A percentile compares a stretch with the other conserved stretches of the same genome.
phyloP scores from a whole-genome alignment of 2,888 invertebrate species.

The Dicranocentrus wangi region DNA sequence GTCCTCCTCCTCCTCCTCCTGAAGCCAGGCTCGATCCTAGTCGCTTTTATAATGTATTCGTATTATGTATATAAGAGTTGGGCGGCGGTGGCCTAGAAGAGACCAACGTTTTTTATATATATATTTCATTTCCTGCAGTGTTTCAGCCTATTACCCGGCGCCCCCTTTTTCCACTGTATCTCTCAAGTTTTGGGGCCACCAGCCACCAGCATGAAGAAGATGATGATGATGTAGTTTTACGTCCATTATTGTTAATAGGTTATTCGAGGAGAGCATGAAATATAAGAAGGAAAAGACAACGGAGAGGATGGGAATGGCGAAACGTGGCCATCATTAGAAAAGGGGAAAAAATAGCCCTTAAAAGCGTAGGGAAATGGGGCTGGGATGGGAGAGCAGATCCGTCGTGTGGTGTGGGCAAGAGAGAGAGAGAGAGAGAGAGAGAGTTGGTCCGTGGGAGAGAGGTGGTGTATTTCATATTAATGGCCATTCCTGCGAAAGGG shows the following conservation, averaged over 20 bases:
- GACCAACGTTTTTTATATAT: conserved; percentile 38
- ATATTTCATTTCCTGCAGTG: conserved; percentile 55
- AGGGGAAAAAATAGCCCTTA: no score
- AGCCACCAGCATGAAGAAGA: no score
- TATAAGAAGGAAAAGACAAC: conserved; percentile 15
- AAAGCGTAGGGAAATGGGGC: no score
- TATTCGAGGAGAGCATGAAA: conserved; percentile 42
- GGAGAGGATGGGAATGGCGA: conserved; percentile 29
- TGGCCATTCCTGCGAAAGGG: conserved; percentile 33
- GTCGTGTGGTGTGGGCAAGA: no score
- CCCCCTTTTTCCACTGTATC: conserved; percentile 16
- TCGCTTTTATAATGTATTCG: conserved; percentile 42
- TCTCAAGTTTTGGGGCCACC: not conserved
- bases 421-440: conserved; percentile 14
- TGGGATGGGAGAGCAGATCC: no score
- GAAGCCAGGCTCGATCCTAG: no score
- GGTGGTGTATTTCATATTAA: conserved; percentile 56
- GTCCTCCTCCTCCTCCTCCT: no score
- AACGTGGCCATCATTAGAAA: conserved; percentile 39
- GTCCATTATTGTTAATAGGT: conserved; percentile 53
- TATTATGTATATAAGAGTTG: conserved; percentile 33
- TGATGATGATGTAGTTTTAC: conserved; percentile 24
- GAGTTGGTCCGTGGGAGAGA: conserved; percentile 17
- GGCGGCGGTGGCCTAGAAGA: no score
- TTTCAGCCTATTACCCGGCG: conserved; percentile 49